A percentile compares a stretch with the other conserved stretches of the same genome.
These are phyloP conservation scores for Ptychobarbus kaznakovi DNA, from an alignment of 2,797 vertebrate species.

Conservation along the genomic window DNA sequence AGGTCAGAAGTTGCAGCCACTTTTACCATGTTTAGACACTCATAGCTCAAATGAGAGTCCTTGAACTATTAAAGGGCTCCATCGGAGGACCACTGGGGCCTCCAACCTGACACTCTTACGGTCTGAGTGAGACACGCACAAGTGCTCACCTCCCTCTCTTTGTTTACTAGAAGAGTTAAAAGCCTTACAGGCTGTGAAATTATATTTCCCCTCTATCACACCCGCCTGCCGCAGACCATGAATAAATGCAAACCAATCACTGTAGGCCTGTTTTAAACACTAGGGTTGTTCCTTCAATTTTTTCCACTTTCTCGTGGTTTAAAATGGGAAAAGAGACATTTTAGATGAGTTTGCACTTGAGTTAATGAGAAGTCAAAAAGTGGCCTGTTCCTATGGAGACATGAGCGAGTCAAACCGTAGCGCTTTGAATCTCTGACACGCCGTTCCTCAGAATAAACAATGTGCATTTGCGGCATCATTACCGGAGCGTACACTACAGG, in stretches of 20 bases:
- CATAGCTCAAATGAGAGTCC: conserved; percentile 53
- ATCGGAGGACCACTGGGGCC: conserved; percentile 48
- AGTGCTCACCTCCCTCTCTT: conserved; percentile 56
- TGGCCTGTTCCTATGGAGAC: conserved; percentile 40
- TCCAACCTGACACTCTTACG: conserved; percentile 32
- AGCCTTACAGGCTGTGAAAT: conserved; percentile 78
- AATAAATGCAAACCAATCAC: conserved; percentile 39
- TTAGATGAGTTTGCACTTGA: conserved; percentile 30
- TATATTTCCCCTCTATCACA: conserved; percentile 52
- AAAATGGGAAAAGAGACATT: conserved; percentile 25
- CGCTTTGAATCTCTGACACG: conserved; percentile 10
- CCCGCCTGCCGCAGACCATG: not conserved
- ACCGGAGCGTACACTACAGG: conserved; percentile 11
- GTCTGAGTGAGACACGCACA: conserved; percentile 51
- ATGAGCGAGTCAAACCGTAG: not conserved
- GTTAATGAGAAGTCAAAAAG: conserved; percentile 43
- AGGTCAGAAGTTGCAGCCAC: conserved; percentile 58
- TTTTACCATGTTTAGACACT: conserved; percentile 66
- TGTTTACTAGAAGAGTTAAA: conserved; percentile 71
- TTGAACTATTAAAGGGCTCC: conserved; percentile 56
- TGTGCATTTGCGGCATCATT: conserved; percentile 37
- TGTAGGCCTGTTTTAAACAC: conserved; percentile 20
- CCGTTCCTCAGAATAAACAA: conserved; percentile 40
- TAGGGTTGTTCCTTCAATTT: conserved; percentile 18
- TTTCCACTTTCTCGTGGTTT: not conserved